Conservation (phyloP, 2,113 vertebrate genomes). For the Tachuris rubrigastra region DNA sequence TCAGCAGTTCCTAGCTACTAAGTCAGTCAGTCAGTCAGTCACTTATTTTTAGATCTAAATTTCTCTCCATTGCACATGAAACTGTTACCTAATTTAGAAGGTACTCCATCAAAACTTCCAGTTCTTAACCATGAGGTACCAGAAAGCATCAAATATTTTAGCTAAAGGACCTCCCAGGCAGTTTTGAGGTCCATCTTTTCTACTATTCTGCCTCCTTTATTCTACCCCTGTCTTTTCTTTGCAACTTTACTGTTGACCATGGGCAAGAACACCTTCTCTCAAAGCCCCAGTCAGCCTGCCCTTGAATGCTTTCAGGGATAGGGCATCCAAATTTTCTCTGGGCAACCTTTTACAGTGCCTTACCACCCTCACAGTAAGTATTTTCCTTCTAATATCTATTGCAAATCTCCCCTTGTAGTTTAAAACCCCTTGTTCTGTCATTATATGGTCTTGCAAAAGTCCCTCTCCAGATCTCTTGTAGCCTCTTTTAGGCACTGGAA, state of each 20-base stretch:
- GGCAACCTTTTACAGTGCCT: neutral
- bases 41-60: constrained; percentile 49
- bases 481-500: neutral
- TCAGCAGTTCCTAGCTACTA: neutral
- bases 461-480: neutral
- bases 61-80: neutral
- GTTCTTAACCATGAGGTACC: neutral
- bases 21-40: neutral
- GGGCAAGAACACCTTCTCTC: neutral
- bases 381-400: neutral
- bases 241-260: neutral
- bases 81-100: constrained; percentile 38
- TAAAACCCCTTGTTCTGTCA: neutral
- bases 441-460: neutral
- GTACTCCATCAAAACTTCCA: constrained; percentile 27
- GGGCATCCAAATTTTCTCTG: neutral
- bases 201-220: neutral
- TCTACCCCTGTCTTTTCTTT: neutral
- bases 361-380: neutral
- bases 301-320: neutral
- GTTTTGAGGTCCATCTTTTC: neutral
- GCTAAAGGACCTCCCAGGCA: neutral
- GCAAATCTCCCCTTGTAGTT: fast-evolving
- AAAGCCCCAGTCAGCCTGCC: neutral
- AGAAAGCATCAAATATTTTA: neutral